Evolutionary conservation across 2,888 invertebrate species (phyloP), one percentile per base, ranked within the genome.

Genomic region (Leucophenga montana): DNA sequence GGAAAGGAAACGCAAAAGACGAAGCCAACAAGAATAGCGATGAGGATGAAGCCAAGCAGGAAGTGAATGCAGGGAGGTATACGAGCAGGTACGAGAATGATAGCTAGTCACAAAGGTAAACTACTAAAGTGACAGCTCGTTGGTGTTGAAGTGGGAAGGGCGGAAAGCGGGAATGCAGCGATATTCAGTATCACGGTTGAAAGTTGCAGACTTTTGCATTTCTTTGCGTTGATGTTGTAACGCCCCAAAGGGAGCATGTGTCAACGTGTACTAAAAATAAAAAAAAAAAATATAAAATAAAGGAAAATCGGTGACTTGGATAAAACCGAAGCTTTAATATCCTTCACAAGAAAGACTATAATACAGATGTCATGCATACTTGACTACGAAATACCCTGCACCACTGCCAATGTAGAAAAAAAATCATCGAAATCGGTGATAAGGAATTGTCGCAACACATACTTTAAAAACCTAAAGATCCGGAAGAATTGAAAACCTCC

Each of bases 221-320:
- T 46, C 27, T 72, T 75, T 73, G 73, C 27, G 68, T 78, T 76
- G 31, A n/a, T 14, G 22, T 74, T 69, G 75, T 73, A 67, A 71
- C 71, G 73, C 73, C 79, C 78, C 72, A 56, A 68, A 78, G 74
- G 69, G 71, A 73, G 73, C 75, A 76, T 75, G 79, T 81, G 83
- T 79, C 78, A 79, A 75, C 73, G 69, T 77, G 74, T 75, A 73
- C 72, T 71, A 71, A 70, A 71, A 71, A 75, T 68, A 68, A 64
- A 48, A 64, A 5, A 22, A 44, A 61, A 6, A 57, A 57, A 5
- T 14, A 57, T 14, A 57, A 57, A 57, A 22, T 1, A 27, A 62
- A 62, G 8, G 22, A 61, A 33, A 31, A 33, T n/a, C 8, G 1
- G 8, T 14, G 8, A 27, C 3, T 27, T 27, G 27, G 27, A 2